Evolutionary conservation across 1,140 invertebrate genomes (phyloP), one percentile per base, ranked within the genome.

Genomic region (Pogonomyrmex californicus): DNA sequence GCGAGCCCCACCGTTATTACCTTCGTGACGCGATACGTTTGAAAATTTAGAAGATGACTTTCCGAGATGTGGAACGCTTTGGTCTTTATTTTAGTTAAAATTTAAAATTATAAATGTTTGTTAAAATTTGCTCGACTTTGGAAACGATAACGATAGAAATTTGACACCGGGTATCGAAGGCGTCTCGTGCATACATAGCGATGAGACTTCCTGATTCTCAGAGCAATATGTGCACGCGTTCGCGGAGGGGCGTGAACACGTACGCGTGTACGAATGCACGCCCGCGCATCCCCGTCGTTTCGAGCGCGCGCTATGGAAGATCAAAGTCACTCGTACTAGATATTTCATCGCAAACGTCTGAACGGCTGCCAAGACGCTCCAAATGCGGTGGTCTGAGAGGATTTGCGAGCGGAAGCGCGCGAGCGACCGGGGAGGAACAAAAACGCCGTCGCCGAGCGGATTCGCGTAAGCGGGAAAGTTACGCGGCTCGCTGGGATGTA

Each of bases 261-360:
- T 33, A 65, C 47, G 7, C 51, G 2, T 47, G 17, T 7, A 58
- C 3, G 23, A n/a, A 51, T 62, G 36, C 62, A 30, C 54, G 7
- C 38, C 38, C 58, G 71, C 38, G 86, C 65, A 62, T 86, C 63
- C 71, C 56, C 79, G 73, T 79, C 60, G 90, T 66, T 85, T 79
- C 56, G 87, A 38, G 47, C 47, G 9, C 66, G 58, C 87, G 88
- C 63, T 79, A 56, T 63, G 86, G 70, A 85, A 92, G 91, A 92
- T 92, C 91, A 92, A 92, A 92, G 91, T 92, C 88, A 90, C 56
- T 44, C 86, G 88, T 90, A 81, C 89, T 90, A 92, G 91, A 92
- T 92, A 92, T 92, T 92, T 92, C 91, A 92, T 90, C 87, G 85
- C 44, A 54, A 58, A 85, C 88, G 86, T 92, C 91, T 91, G 91